Base-by-base conservation (phyloP, 2,113 vertebrate species). In the Oreotrochilus melanogaster region DNA sequence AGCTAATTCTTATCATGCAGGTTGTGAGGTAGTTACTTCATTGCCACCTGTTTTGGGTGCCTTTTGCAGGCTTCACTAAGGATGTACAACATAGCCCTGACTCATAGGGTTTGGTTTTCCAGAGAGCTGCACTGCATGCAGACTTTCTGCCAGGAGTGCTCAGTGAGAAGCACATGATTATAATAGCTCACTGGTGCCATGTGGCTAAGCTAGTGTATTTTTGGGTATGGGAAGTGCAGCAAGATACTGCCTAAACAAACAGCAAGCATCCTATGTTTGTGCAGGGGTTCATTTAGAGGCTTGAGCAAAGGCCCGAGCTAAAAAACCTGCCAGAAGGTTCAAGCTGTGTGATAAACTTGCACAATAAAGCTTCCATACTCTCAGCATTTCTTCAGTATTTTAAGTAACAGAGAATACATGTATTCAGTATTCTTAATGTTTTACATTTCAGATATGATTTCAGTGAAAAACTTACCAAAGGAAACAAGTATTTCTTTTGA, bases 401-500 rank as follows among this genome's bases (percentile, higher is more conserved):
- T 51, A 58, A 82, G 33, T 69, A 72, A 35, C 30, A 73, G 56
- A 51, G 10, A 86, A 74, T 22, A 71, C 3, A 15, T 10, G 5
- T 27, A 31, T 58, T 78, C 9, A 8, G 8, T 35, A 11, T n/a
- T 79, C 35, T 89, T 82, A 66, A 54, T 4, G 3, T 58, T 72
- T 86, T 47, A 42, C 1, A 1, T 89, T 90, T 92, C 54, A 66
- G 27, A 61, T 72, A 6, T 30, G 17, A 56, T 19, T 7, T 43
- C 16, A 80, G 25, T 72, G 75, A 65, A 45, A 90, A 93, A 96
- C 95, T 58, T 89, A 98, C 97, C 70, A 0, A 95, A 88, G 50
- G 93, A 94, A 96, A 98, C 37, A 69, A 73, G 31, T 88, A 97
- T 96, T 94, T 97, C 95, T 96, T 96, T 73, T 37, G 96, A 97